phyloP scores from a whole-genome alignment of 1,140 invertebrate species.

The Trichonephila inaurata region DNA sequence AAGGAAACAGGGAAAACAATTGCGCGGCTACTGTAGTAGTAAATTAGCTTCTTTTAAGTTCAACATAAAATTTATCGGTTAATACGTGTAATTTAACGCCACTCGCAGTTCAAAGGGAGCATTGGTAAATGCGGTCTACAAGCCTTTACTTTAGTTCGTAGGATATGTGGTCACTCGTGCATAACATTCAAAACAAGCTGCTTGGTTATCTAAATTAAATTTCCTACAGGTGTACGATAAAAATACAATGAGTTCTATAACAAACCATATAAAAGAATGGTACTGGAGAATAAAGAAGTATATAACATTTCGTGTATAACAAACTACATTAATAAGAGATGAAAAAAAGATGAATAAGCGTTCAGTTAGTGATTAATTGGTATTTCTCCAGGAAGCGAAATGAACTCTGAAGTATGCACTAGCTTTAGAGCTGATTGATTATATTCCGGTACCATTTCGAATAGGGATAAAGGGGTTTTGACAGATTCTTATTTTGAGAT shows the following conservation, averaged over 20 bases:
- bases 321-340: slow-evolving; percentile 8
- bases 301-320: background rate
- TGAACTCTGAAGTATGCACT: background rate
- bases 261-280: background rate
- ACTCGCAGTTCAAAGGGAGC: background rate
- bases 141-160: background rate
- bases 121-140: background rate
- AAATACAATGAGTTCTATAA: background rate
- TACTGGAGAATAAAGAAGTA: background rate
- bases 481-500: background rate
- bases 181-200: background rate
- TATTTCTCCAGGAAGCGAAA: slow-evolving; percentile 2
- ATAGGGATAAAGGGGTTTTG: background rate
- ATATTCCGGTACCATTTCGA: background rate
- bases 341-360: background rate
- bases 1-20: background rate
- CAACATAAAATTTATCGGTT: slow-evolving; percentile 9
- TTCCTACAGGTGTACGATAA: background rate
- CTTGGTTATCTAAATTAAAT: slow-evolving; percentile 25
- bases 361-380: background rate
- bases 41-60: background rate
- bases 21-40: background rate
- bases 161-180: background rate
- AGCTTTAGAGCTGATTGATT: background rate
- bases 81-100: slow-evolving; percentile 47